These are phyloP conservation scores for Cephus spinipes DNA, from an alignment of 2,888 invertebrate species.

Conservation along the genomic window DNA sequence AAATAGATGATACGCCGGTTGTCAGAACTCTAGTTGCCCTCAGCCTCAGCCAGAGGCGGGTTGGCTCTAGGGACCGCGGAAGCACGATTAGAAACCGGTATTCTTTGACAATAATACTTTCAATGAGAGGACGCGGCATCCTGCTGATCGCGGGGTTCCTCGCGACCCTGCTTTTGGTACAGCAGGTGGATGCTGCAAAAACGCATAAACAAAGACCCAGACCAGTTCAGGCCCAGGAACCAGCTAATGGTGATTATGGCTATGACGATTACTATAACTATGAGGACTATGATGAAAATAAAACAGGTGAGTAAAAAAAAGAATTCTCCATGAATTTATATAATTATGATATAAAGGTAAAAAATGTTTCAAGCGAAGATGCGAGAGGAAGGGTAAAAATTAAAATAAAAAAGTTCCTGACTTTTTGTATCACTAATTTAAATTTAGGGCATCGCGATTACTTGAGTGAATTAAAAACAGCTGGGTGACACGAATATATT, in stretches of 20 bases:
- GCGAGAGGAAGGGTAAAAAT: background rate
- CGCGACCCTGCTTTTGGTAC: conserved; percentile 33
- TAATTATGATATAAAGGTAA: background rate
- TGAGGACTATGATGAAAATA: conserved; percentile 47
- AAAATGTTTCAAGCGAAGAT: background rate
- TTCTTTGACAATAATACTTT: conserved; percentile 12
- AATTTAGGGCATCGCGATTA: background rate
- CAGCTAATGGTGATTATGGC: conserved; percentile 35
- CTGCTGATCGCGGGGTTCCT: conserved; percentile 34
- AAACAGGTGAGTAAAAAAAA: conserved; percentile 40
- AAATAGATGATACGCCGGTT: conserved; percentile 53
- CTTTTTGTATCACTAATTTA: background rate
- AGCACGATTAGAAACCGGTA: background rate
- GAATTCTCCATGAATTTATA: background rate
- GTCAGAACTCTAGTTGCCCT: conserved; percentile 51
- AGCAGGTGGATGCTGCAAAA: conserved; percentile 32
- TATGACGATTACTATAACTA: conserved; percentile 50
- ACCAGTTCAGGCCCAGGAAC: conserved; percentile 41
- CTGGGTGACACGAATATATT: background rate
- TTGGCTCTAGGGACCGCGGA: conserved; percentile 29
- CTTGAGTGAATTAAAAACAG: background rate
- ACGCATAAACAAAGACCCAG: conserved; percentile 34
- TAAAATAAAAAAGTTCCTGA: background rate
- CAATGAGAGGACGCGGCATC: conserved; percentile 20
- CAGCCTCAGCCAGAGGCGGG: conserved; percentile 49